phyloP scores from a whole-genome alignment of 2,113 vertebrate species.

The Alexandromys fortis region DNA sequence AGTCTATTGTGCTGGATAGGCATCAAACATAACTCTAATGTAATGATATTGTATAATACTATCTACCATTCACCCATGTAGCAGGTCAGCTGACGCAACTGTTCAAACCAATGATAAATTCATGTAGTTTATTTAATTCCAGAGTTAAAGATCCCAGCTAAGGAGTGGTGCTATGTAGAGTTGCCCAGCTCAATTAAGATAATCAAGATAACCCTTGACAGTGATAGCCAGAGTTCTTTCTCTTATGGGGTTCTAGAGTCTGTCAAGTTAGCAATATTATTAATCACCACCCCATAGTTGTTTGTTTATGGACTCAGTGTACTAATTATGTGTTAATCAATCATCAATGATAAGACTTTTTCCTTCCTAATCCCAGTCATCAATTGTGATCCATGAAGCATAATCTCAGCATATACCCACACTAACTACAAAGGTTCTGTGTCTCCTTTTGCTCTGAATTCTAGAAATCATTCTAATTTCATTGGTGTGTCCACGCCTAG shows the following conservation, averaged over 20 bases:
- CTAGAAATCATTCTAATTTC: not conserved
- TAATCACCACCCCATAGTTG: not conserved
- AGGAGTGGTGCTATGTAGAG: not conserved
- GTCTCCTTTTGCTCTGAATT: not conserved
- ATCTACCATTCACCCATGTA: too few relatives aligned
- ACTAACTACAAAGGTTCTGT: not conserved
- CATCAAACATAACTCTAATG: not conserved
- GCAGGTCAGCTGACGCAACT: not conserved
- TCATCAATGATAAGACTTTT: not conserved
- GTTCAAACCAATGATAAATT: not conserved
- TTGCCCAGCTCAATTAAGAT: not conserved
- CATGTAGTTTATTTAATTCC: not conserved
- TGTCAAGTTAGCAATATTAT: not conserved
- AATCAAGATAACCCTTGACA: not conserved
- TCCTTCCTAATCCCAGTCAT: not conserved
- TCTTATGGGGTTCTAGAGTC: not conserved
- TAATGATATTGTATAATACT: not conserved
- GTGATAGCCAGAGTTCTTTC: not conserved
- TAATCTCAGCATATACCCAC: not conserved
- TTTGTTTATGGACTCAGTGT: not conserved
- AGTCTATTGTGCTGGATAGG: not conserved
- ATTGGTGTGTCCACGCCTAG: not conserved
- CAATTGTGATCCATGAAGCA: not conserved
- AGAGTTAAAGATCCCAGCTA: not conserved
- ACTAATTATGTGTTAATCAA: not conserved